Evolutionary conservation across 2,797 vertebrate species (phyloP), one percentile per base, ranked within the genome.

Genomic region (Pangasius krempfi): DNA sequence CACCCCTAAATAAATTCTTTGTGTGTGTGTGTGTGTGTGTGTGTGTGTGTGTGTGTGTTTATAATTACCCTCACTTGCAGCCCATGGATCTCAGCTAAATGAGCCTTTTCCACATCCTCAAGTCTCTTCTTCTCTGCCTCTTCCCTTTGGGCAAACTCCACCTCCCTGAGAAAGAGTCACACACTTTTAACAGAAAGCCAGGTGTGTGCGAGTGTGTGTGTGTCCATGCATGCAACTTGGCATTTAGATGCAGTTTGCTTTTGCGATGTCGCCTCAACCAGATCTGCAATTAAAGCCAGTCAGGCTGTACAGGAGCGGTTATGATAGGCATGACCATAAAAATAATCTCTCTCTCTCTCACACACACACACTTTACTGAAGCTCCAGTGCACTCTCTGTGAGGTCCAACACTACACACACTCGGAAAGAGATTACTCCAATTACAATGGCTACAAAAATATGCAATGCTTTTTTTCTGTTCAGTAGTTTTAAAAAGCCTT

Each of bases 61-160:
- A 72, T 91, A 94, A 93, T 96, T 95, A 99, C 99, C 93, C 97
- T 95, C 87, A 97, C 96, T 96, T 99, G 98, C 85, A 99, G 96
- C 86, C 96, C 96, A 93, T 99, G 97, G 92, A 99, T 98, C 94
- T 99, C 98, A 70, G 95, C 94, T 91, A 98, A 95, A 92, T 99
- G 97, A 92, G 96, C 95, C 93, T 98, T 99, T 93, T 99, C 99
- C 89, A 97, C 92, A 91, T 99, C 99, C 95, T 99, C 98, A 92
- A 99, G 96, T 94, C 97, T 97, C 95, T 96, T 97, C 89, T 97
- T 96, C 95, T 99, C 98, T 22, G 94, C 94, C 92, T 99, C 98
- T 91, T 99, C 98, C 92, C 97, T 97, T 94, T 98, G 98, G 94
- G 98, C 95, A 92, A 99, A 98, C 94, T 99, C 98, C 91, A 98